Percentiles rank a stretch among this genome's conserved stretches.
These are phyloP conservation scores for Cladorhizidae sp. DNA, from an alignment of 37 sponge, comb jelly and placozoan genomes.

Conservation along the genomic window DNA sequence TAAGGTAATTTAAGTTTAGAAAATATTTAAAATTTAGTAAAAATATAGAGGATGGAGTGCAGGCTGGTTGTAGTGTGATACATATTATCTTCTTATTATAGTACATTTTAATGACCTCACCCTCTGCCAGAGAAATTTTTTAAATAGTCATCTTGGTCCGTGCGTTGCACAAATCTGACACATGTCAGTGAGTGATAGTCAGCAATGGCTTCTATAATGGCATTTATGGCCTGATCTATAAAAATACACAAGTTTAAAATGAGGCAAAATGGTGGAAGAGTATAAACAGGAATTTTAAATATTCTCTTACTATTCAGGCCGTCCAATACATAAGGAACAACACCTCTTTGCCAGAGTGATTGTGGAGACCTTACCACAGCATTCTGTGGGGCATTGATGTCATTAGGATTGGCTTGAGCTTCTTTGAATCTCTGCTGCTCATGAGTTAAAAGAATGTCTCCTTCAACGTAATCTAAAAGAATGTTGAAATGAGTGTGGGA, in stretches of 20 bases:
- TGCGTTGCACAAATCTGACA: conserved; percentile 55
- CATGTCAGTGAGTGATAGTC: conserved; percentile 51
- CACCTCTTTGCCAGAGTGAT: conserved; percentile 27
- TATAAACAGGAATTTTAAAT: too few species aligned
- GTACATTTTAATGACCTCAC: conserved; percentile 38
- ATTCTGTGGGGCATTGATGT: conserved; percentile 29
- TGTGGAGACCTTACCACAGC: conserved; percentile 33
- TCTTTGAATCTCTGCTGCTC: conserved; percentile 46
- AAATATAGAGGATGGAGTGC: background rate
- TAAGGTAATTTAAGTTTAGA: background rate
- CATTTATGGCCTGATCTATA: conserved; percentile 38
- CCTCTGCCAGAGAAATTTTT: conserved; percentile 60
- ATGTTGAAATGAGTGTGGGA: too few species aligned
- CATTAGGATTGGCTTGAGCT: conserved; percentile 23
- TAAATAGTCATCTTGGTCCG: conserved; percentile 57
- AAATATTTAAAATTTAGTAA: too few species aligned
- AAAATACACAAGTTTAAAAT: too few species aligned
- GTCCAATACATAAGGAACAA: conserved; percentile 44
- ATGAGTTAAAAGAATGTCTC: conserved; percentile 66
- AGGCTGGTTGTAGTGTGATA: too few species aligned
- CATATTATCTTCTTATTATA: too few species aligned
- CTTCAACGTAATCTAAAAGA: conserved; percentile 17
- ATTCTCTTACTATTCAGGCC: conserved; percentile 21
- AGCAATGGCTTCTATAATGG: conserved; percentile 59
- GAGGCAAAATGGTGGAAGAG: too few species aligned